Evolutionary conservation across 2,888 invertebrate species (phyloP).

Genomic region (Sclerodermus sp.): DNA sequence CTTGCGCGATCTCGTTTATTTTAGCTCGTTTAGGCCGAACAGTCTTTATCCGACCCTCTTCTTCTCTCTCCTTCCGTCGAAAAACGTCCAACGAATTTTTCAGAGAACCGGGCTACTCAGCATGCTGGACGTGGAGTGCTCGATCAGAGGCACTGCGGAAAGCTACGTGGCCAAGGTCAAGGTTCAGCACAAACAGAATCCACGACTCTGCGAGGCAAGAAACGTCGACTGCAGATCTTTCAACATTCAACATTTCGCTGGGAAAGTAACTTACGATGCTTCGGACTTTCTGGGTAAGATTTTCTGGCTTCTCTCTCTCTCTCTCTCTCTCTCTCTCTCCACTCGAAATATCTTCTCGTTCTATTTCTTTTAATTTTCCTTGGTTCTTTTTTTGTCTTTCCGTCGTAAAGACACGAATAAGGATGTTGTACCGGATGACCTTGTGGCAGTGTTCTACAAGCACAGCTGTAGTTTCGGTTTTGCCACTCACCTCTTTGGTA

Average conservation of each 20-base stretch:
- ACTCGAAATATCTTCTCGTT: too few relatives aligned
- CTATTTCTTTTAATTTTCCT: too few relatives aligned
- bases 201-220: slow-evolving; percentile 78
- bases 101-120: slow-evolving; percentile 85
- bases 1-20: too few relatives aligned
- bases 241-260: slow-evolving; percentile 89
- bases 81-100: slow-evolving; percentile 1
- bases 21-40: too few relatives aligned
- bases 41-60: too few relatives aligned
- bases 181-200: slow-evolving; percentile 80
- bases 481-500: slow-evolving; percentile 92
- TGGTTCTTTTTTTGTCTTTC: too few relatives aligned
- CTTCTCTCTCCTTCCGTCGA: too few relatives aligned
- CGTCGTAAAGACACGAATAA: slow-evolving; percentile 79
- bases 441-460: slow-evolving; percentile 90
- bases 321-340: too few relatives aligned
- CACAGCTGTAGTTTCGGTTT: slow-evolving; percentile 95
- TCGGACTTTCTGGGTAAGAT: slow-evolving; percentile 75
- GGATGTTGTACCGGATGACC: slow-evolving; percentile 88
- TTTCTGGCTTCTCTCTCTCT: too few relatives aligned
- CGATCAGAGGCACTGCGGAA: slow-evolving; percentile 78
- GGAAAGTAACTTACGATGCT: slow-evolving; percentile 85
- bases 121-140: slow-evolving; percentile 90
- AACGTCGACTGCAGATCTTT: slow-evolving; percentile 80
- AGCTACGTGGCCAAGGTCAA: slow-evolving; percentile 80